These are phyloP conservation scores for Pterocles gutturalis DNA, from an alignment of 2,113 vertebrate species.

Conservation along the genomic window DNA sequence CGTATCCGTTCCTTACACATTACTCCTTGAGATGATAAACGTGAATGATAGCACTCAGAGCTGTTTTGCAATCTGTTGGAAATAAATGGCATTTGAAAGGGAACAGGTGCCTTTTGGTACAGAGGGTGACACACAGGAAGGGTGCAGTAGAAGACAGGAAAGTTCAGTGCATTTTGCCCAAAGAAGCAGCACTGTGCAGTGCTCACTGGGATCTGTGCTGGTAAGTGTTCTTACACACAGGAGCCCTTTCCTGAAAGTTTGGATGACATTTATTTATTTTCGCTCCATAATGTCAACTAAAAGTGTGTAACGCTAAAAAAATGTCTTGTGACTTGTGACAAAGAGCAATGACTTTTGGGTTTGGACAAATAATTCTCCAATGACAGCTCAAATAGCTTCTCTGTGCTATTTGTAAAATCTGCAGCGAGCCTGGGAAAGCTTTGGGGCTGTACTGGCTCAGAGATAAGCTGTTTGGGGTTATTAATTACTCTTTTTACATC, in stretches of 20 bases:
- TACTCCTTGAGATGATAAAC: neutral
- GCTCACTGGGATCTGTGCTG: neutral
- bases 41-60: neutral
- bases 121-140: neutral
- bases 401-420: constrained; percentile 1
- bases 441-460: neutral
- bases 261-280: constrained; percentile 33
- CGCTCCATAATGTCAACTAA: neutral
- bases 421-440: constrained; percentile 1
- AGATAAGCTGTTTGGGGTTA: constrained; percentile 44
- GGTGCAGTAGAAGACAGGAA: neutral
- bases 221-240: neutral
- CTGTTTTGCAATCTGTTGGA: neutral
- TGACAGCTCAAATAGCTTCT: constrained; percentile 28
- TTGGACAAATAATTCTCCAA: constrained; percentile 42
- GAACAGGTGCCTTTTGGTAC: neutral
- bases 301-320: constrained; percentile 26
- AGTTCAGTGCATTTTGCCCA: neutral
- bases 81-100: neutral
- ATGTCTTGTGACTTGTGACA: constrained; percentile 19
- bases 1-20: fast-evolving
- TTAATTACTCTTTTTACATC: constrained; percentile 60
- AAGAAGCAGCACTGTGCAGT: neutral
- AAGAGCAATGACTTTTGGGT: constrained; percentile 42
- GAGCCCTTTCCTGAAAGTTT: neutral